These are phyloP conservation scores for Eidolon helvum DNA, from an alignment of 2,113 vertebrate species.

Conservation along the genomic window DNA sequence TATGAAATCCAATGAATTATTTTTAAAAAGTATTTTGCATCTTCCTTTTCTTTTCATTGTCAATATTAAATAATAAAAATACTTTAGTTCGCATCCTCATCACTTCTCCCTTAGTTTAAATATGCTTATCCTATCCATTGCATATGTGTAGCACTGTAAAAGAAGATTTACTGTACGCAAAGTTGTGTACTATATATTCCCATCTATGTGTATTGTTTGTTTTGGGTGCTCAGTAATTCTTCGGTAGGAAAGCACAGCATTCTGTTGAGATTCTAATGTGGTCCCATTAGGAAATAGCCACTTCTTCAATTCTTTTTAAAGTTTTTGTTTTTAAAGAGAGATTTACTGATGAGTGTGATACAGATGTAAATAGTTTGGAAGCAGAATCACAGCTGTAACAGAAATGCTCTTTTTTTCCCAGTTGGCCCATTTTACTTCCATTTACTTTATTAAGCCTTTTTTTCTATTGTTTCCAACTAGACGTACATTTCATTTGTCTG, in stretches of 20 bases:
- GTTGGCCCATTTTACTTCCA: not conserved
- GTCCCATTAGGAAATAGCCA: not conserved
- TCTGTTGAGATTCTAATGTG: not conserved
- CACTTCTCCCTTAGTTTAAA: not conserved
- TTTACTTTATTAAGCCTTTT: constrained; percentile 2
- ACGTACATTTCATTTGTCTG: not conserved
- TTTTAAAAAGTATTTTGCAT: not conserved
- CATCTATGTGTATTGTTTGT: not conserved
- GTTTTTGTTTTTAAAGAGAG: not conserved
- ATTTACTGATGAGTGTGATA: not conserved
- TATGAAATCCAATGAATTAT: not conserved
- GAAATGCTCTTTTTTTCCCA: not conserved
- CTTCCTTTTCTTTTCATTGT: not conserved
- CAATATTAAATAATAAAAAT: not conserved
- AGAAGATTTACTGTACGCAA: not conserved
- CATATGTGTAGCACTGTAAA: not conserved
- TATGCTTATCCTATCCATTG: not conserved
- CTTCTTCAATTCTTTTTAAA: not conserved
- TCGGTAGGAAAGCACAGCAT: not conserved
- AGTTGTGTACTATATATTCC: not conserved
- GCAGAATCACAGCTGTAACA: not conserved
- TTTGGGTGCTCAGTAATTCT: not conserved
- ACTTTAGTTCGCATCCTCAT: not conserved
- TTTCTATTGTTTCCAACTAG: not conserved
- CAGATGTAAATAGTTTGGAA: not conserved